phyloP scores from a whole-genome alignment of 2,888 invertebrate genomes.

The Acleris holmiana region DNA sequence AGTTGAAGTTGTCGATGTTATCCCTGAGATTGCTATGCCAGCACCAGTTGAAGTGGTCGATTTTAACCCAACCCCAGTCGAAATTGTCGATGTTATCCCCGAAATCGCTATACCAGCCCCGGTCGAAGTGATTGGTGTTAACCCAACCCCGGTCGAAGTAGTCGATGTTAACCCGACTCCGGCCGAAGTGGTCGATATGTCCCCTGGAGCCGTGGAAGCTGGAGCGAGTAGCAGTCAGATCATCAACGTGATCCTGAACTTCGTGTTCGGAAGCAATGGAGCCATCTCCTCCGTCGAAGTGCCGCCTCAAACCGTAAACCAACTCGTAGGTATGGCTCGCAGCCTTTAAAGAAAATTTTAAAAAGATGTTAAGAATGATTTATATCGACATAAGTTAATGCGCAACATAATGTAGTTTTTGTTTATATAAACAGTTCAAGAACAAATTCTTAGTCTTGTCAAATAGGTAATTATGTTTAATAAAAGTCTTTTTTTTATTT shows the following conservation, averaged over 20 bases:
- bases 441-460: too few species aligned
- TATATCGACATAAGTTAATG: not conserved
- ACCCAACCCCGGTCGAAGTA: conserved; percentile 10
- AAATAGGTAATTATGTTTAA: too few species aligned
- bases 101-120: too few species aligned
- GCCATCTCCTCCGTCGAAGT: conserved; percentile 27
- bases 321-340: conserved; percentile 11
- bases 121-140: conserved; percentile 6
- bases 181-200: not conserved
- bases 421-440: too few species aligned
- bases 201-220: conserved; percentile 3
- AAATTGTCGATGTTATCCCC: conserved; percentile 20
- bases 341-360: not conserved
- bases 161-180: conserved; percentile 3
- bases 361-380: not conserved
- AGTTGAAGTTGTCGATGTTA: conserved; percentile 32
- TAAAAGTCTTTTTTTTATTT: too few species aligned
- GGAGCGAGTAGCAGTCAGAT: conserved; percentile 13
- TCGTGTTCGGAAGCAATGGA: conserved; percentile 25
- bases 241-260: conserved; percentile 34
- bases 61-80: conserved; percentile 29
- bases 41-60: conserved; percentile 31
- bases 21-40: not conserved
- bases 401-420: too few species aligned
- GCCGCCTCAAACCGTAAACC: conserved; percentile 10